phyloP scores from a whole-genome alignment of 1,140 invertebrate species.

The Caenorhabditis brenneri region DNA sequence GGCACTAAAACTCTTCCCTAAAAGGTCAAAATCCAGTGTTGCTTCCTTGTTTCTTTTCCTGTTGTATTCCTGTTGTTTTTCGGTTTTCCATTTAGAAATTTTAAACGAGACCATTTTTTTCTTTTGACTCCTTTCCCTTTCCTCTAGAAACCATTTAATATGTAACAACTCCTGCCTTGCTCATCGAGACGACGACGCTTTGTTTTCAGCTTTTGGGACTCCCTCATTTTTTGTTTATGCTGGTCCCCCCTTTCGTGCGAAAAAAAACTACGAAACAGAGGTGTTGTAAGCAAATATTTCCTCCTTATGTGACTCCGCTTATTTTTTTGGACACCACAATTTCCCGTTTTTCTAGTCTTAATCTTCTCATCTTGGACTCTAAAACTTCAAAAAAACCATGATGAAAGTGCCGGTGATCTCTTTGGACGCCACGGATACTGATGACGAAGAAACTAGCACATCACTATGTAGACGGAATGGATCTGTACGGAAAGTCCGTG shows the following conservation, averaged over 20 bases:
- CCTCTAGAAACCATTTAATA: slow-evolving; percentile 28
- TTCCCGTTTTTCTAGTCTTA: neutral
- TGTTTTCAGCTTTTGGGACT: neutral
- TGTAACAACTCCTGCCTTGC: slow-evolving; percentile 1
- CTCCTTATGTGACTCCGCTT: too few relatives aligned
- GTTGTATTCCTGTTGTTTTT: neutral
- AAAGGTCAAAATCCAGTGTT: too few relatives aligned
- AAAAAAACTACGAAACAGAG: too few relatives aligned
- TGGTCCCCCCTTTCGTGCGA: neutral
- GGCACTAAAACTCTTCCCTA: too few relatives aligned
- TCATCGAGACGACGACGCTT: neutral
- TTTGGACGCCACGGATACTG: neutral
- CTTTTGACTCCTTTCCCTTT: neutral
- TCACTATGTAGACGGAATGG: neutral
- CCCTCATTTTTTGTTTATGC: neutral
- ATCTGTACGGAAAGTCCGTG: slow-evolving; percentile 4
- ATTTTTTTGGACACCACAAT: too few relatives aligned
- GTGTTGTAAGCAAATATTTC: too few relatives aligned
- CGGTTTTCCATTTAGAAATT: too few relatives aligned
- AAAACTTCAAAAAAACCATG: neutral
- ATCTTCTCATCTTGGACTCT: neutral
- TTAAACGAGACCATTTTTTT: neutral
- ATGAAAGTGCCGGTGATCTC: slow-evolving; percentile 15
- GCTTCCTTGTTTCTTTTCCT: neutral
- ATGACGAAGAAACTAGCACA: neutral